These are phyloP conservation scores for Carcina quercana DNA, from an alignment of 2,888 invertebrate species.

Conservation along the genomic window DNA sequence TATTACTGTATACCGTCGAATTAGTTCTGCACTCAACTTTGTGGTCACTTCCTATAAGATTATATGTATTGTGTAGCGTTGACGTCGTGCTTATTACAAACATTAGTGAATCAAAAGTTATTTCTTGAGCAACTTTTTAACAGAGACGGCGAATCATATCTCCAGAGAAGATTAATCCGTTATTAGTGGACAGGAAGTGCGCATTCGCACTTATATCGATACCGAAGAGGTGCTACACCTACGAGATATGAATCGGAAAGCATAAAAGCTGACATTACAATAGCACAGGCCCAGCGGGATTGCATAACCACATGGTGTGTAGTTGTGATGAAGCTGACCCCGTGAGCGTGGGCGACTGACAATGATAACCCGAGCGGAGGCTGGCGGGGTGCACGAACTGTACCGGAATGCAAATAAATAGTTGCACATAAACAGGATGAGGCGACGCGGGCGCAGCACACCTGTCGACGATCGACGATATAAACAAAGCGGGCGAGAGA, in stretches of 20 bases:
- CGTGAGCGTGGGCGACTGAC: constrained; percentile 46
- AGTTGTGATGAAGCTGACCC: constrained; percentile 49
- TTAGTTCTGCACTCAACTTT: too few relatives aligned
- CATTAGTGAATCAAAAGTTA: too few relatives aligned
- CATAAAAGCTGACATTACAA: constrained; percentile 31
- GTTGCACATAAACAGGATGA: constrained; percentile 58
- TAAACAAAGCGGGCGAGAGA: constrained; percentile 62
- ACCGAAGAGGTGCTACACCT: constrained; percentile 17
- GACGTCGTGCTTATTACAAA: too few relatives aligned
- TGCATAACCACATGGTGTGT: constrained; percentile 34
- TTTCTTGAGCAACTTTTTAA: too few relatives aligned
- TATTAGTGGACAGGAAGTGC: too few relatives aligned
- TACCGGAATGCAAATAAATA: constrained; percentile 70
- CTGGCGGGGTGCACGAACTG: constrained; percentile 57
- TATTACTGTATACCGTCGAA: too few relatives aligned
- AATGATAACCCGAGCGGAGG: constrained; percentile 40
- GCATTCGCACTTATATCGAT: too few relatives aligned
- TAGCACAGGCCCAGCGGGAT: constrained; percentile 23
- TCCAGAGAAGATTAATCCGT: too few relatives aligned
- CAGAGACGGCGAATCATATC: too few relatives aligned
- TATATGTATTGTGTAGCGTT: too few relatives aligned
- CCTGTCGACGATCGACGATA: constrained; percentile 58
- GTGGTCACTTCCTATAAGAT: too few relatives aligned
- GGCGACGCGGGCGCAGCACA: too few relatives aligned
- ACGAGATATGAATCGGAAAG: constrained; percentile 30